A percentile compares a stretch with the other conserved stretches of the same genome.
These are phyloP conservation scores for Drosophila watanabei DNA, from an alignment of 1,140 invertebrate species.

Conservation along the genomic window DNA sequence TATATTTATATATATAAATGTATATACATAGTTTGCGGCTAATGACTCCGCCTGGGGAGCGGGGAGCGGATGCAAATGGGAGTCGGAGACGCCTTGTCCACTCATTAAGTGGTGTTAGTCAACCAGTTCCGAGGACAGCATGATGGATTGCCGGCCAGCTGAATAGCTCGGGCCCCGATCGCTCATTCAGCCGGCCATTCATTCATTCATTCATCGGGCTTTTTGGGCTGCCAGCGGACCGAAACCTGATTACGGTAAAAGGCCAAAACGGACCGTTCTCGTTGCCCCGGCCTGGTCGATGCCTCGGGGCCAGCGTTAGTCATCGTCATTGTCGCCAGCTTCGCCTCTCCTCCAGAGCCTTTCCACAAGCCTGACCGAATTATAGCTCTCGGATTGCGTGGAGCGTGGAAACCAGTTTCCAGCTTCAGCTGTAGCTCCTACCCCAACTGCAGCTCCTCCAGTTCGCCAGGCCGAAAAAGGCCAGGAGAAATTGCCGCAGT, in stretches of 20 bases:
- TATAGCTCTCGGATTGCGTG: conserved; percentile 26
- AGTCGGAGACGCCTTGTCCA: conserved; percentile 37
- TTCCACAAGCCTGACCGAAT: conserved; percentile 41
- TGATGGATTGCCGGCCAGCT: conserved; percentile 60
- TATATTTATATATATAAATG: conserved; percentile 32
- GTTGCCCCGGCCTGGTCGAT: conserved; percentile 28
- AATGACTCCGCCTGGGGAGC: conserved; percentile 45
- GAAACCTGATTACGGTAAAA: conserved; percentile 57
- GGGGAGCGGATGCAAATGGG: conserved; percentile 49
- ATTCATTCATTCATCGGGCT: conserved; percentile 47
- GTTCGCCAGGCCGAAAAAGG: conserved; percentile 60
- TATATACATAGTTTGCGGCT: conserved; percentile 50
- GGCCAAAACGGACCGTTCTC: conserved; percentile 45
- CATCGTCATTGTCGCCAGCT: conserved; percentile 13
- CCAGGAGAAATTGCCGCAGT: conserved; percentile 73
- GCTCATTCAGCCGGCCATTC: conserved; percentile 44
- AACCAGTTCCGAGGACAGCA: conserved; percentile 49
- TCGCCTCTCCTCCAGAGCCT: conserved; percentile 15
- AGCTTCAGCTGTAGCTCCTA: conserved; percentile 1
- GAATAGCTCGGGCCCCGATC: conserved; percentile 39
- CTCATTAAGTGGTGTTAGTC: conserved; percentile 63
- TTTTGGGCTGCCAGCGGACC: conserved; percentile 22
- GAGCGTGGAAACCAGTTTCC: conserved; percentile 58
- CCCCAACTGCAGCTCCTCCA: conserved; percentile 7
- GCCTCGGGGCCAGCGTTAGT: conserved; percentile 29